Base-by-base conservation (phyloP, 2,797 vertebrate genomes). In the Phrynocephalus guinanensis region DNA sequence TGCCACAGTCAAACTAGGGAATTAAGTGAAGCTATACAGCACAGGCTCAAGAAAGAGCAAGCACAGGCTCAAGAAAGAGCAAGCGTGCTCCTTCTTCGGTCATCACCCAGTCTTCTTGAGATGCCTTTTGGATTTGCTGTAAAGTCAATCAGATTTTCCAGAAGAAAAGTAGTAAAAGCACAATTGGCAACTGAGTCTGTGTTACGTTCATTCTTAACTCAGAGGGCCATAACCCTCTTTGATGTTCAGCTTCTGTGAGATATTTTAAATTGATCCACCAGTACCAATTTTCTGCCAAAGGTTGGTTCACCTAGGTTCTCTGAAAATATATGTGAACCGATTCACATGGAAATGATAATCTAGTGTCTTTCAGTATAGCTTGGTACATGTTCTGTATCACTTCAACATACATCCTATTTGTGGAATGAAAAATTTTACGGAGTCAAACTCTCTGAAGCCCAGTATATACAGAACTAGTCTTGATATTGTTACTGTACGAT, bases 41-140 rank as follows among this genome's bases (percentile, higher is more conserved):
- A 85, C 88, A 85, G 89, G 85, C 86, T 93, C 86, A 63, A 71
- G 0, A 20, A 91, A 92, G 91, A 87, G 77, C 85, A 88, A 84
- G 89, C 90, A 85, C 88, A 85, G 89, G 85, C 86, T 93, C 86
- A 63, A 71, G 0, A 20, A 91, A 92, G 91, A 87, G 77, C 85
- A 88, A 84, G 89, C 90, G 83, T 5, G 50, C 87, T 3, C 82
- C 80, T 6, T 88, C 90, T 87, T 86, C 79, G 92, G 88, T 48
- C 84, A 26, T 76, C 1, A 33, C 44, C 28, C 87, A 79, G 85
- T 85, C 91, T 89, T 86, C 83, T 70, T 33, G 84, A 83, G 82
- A 24, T 88, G 9, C 33, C 89, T 75, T 84, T 78, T 0, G 0
- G 84, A 77, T 84, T 73, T 0, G 0, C 78, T 79, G 89, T 79